phyloP scores from a whole-genome alignment of 2,888 invertebrate species.

The Fissipunctia ypsillon region DNA sequence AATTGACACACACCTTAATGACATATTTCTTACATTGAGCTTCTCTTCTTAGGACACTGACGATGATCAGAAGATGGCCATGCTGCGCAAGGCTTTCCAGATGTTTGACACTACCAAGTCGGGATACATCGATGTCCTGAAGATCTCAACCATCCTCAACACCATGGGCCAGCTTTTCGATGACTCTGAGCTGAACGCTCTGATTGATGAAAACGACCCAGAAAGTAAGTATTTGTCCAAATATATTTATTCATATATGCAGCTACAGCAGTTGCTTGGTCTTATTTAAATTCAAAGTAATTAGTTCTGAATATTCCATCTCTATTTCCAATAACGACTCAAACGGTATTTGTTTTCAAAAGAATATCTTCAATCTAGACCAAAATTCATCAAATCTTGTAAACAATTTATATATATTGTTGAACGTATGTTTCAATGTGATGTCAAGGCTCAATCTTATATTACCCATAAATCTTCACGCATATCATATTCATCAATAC shows the following conservation, averaged over 20 bases:
- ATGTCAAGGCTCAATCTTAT: conserved; percentile 31
- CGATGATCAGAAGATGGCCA: conserved; percentile 95
- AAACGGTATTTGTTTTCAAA: conserved; percentile 10
- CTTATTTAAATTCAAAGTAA: background rate
- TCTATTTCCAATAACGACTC: background rate
- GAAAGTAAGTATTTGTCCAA: conserved; percentile 90
- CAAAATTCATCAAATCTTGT: conserved; percentile 1
- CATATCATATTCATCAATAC: conserved; percentile 26
- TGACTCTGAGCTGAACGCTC: conserved; percentile 96
- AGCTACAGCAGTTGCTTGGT: background rate
- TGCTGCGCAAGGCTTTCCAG: conserved; percentile 98
- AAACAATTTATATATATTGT: conserved; percentile 17
- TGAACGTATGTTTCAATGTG: conserved; percentile 15
- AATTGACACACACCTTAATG: background rate
- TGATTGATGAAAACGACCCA: conserved; percentile 97
- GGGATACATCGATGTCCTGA: conserved; percentile 97
- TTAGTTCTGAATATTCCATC: background rate
- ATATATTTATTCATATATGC: background rate
- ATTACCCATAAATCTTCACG: conserved; percentile 33
- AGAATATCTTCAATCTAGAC: background rate
- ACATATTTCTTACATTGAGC: conserved; percentile 27
- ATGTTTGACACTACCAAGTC: conserved; percentile 98
- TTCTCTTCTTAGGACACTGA: conserved; percentile 87
- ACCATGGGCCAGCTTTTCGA: conserved; percentile 99
- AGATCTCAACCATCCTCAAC: conserved; percentile 97